These are phyloP conservation scores for Sebastes kiyomatsui DNA, from an alignment of 2,797 vertebrate species.

Conservation along the genomic window DNA sequence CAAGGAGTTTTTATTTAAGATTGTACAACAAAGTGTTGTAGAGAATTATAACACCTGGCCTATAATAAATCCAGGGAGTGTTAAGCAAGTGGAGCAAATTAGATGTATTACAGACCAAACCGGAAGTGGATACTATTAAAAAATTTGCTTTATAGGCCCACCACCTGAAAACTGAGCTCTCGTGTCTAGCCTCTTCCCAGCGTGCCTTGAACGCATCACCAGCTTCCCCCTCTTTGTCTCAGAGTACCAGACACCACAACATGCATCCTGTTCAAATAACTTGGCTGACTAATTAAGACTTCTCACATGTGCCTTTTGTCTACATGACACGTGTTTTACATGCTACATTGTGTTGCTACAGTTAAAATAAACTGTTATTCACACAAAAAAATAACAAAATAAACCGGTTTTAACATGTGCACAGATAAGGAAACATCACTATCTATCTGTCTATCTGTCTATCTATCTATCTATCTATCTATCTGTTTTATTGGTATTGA, in stretches of 20 bases:
- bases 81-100: accelerated
- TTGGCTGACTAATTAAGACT: conserved; percentile 22
- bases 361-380: background rate
- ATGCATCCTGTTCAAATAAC: conserved; percentile 5
- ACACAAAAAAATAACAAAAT: background rate
- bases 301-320: background rate
- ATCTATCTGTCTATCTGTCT: background rate
- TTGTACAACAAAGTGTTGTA: too few species aligned
- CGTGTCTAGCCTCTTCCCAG: background rate
- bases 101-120: background rate
- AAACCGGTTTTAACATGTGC: background rate
- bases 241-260: conserved; percentile 26
- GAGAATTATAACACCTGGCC: background rate
- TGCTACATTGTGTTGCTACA: background rate
- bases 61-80: background rate
- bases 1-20: too few species aligned
- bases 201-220: conserved; percentile 10
- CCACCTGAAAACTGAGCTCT: background rate
- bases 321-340: background rate
- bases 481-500: background rate
- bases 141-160: background rate
- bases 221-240: conserved; percentile 37
- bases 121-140: background rate
- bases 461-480: background rate
- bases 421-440: background rate